These are phyloP conservation scores for Oryzias sinensis DNA, from an alignment of 2,797 vertebrate species.

Conservation along the genomic window DNA sequence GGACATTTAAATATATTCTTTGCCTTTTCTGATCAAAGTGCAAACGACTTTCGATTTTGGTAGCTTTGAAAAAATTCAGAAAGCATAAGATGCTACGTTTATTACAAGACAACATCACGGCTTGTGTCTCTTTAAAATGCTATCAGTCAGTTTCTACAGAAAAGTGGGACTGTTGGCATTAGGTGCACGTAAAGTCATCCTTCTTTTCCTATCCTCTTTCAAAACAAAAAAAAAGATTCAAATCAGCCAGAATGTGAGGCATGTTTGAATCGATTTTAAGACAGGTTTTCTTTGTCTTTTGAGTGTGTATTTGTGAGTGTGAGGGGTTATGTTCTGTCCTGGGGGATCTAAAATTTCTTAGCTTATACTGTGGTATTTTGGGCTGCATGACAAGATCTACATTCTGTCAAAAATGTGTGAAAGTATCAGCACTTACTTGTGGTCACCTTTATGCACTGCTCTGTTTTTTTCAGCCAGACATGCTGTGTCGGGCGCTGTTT, in stretches of 20 bases:
- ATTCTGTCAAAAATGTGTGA: constrained; percentile 16
- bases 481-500: constrained; percentile 37
- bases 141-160: no score
- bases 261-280: constrained; percentile 31
- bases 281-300: background rate
- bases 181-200: constrained; percentile 1
- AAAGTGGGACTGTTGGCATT: background rate
- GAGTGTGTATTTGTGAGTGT: no score
- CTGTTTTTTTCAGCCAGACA: constrained; percentile 10
- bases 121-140: no score
- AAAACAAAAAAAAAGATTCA: constrained; percentile 19
- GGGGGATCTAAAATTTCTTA: constrained; percentile 1
- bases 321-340: no score
- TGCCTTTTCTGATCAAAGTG: no score
- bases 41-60: no score
- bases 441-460: constrained; percentile 19
- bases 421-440: constrained; percentile 8
- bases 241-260: constrained; percentile 34
- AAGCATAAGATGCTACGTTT: no score
- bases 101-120: no score
- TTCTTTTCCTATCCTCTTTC: no score
- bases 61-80: no score
- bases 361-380: constrained; percentile 17
- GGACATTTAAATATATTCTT: no score
- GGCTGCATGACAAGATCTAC: constrained; percentile 12